Percentiles rank a stretch among this genome's conserved stretches.
phyloP scores from a whole-genome alignment of 2,888 invertebrate genomes.

The Sicus ferrugineus region DNA sequence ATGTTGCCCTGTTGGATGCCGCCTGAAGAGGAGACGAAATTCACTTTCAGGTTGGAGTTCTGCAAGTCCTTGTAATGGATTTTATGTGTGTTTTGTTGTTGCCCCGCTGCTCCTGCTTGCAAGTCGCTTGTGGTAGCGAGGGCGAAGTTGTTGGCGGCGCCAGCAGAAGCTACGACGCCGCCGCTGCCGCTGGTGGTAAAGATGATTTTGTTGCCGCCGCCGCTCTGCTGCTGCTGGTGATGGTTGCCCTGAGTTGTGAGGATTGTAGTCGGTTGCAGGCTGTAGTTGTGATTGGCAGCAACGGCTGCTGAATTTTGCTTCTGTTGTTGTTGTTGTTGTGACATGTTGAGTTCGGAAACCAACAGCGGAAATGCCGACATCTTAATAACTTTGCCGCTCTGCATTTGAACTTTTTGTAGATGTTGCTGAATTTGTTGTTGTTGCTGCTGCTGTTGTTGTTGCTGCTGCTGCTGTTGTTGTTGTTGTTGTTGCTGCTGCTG shows the following conservation, averaged over 20 bases:
- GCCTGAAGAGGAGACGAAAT: slow-evolving; percentile 57
- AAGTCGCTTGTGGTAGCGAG: slow-evolving; percentile 58
- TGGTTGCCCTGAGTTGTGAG: slow-evolving; percentile 54
- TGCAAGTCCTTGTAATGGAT: slow-evolving; percentile 60
- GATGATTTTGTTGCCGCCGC: slow-evolving; percentile 56
- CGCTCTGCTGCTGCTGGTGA: slow-evolving; percentile 46
- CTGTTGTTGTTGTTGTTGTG: slow-evolving; percentile 47
- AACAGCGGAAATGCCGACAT: slow-evolving; percentile 60
- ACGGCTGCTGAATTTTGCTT: slow-evolving; percentile 54
- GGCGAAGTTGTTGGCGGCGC: slow-evolving; percentile 53
- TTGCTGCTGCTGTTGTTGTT: slow-evolving; percentile 42
- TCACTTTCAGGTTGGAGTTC: slow-evolving; percentile 62
- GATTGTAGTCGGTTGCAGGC: slow-evolving; percentile 61
- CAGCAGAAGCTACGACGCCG: slow-evolving; percentile 37
- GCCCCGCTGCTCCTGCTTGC: slow-evolving; percentile 48
- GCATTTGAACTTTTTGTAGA: slow-evolving; percentile 52
- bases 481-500: slow-evolving; percentile 52
- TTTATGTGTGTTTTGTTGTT: slow-evolving; percentile 51
- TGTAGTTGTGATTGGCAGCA: slow-evolving; percentile 64
- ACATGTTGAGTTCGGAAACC: slow-evolving; percentile 59
- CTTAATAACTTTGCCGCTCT: slow-evolving; percentile 60
- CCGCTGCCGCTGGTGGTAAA: slow-evolving; percentile 55
- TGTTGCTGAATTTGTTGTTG: slow-evolving; percentile 47
- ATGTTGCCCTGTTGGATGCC: slow-evolving; percentile 49
- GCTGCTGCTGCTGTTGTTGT: slow-evolving; percentile 42